These are phyloP conservation scores for Gobiocypris rarus DNA, from an alignment of 2,113 vertebrate species.

Conservation along the genomic window DNA sequence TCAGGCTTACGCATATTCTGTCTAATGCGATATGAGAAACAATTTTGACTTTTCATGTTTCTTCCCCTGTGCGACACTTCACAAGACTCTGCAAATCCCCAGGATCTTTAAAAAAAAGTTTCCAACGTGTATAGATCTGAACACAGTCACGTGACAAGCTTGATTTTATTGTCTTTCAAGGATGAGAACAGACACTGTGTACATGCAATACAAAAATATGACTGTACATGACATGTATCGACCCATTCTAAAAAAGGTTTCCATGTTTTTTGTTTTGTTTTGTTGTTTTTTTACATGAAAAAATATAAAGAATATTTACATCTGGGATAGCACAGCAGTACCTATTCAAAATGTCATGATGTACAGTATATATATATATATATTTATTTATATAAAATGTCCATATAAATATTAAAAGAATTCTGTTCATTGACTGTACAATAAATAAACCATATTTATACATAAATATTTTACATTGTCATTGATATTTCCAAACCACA, in stretches of 20 bases:
- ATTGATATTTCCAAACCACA: slow-evolving; percentile 65
- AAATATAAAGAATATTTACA: slow-evolving; percentile 79
- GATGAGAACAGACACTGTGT: slow-evolving; percentile 78
- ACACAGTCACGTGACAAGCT: slow-evolving; percentile 70
- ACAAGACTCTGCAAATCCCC: background rate
- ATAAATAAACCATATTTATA: slow-evolving; percentile 76
- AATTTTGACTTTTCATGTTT: background rate
- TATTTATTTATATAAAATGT: slow-evolving; percentile 72
- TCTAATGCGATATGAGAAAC: background rate
- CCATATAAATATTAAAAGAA: slow-evolving; percentile 80
- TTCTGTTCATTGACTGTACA: slow-evolving; percentile 72
- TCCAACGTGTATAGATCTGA: background rate
- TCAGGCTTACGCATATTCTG: background rate
- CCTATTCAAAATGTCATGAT: slow-evolving; percentile 73
- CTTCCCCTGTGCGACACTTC: too few relatives aligned
- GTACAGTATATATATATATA: slow-evolving; percentile 69
- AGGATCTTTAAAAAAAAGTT: background rate
- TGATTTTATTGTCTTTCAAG: slow-evolving; percentile 78
- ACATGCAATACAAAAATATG: slow-evolving; percentile 86
- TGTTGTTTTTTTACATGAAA: slow-evolving; percentile 72
- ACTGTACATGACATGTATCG: slow-evolving; percentile 78
- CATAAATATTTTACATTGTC: slow-evolving; percentile 64
- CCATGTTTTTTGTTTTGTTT: slow-evolving; percentile 48
- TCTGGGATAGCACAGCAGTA: slow-evolving; percentile 75
- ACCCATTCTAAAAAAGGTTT: slow-evolving; percentile 72